Conservation (phyloP, 2,888 invertebrate genomes). For the Allacma fusca region DNA sequence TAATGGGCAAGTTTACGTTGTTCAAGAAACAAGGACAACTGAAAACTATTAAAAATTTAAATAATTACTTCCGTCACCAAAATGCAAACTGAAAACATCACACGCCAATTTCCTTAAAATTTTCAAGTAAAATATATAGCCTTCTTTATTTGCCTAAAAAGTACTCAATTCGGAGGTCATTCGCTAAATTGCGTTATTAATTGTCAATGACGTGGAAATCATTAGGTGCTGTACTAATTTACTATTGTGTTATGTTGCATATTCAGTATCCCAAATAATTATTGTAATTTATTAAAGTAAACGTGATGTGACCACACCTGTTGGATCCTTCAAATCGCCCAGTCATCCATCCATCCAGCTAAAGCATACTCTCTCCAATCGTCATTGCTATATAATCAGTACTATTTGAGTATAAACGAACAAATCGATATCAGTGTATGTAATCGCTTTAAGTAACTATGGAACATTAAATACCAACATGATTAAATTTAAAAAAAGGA, state of each 20-base stretch:
- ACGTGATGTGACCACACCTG: conserved; percentile 13
- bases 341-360: conserved; percentile 33
- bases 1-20: conserved; percentile 73
- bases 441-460: conserved; percentile 42
- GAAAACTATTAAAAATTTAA: conserved; percentile 49
- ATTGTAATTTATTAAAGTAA: conserved; percentile 38
- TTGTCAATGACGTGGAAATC: conserved; percentile 17
- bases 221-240: conserved; percentile 40
- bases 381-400: conserved; percentile 22
- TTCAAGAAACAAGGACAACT: conserved; percentile 61
- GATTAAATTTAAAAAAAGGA: conserved; percentile 38
- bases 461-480: conserved; percentile 41
- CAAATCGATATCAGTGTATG: conserved; percentile 42
- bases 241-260: conserved; percentile 41
- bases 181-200: background rate
- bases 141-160: background rate
- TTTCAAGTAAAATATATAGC: background rate
- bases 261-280: conserved; percentile 28
- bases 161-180: background rate
- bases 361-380: conserved; percentile 26
- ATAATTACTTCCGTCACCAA: conserved; percentile 39
- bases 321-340: conserved; percentile 22
- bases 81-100: conserved; percentile 23
- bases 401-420: conserved; percentile 28
- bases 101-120: conserved; percentile 14